Percentiles rank a stretch among this genome's conserved stretches.
Evolutionary conservation across 2,888 invertebrate species (phyloP).

Genomic region (Euplagia quadripunctaria): DNA sequence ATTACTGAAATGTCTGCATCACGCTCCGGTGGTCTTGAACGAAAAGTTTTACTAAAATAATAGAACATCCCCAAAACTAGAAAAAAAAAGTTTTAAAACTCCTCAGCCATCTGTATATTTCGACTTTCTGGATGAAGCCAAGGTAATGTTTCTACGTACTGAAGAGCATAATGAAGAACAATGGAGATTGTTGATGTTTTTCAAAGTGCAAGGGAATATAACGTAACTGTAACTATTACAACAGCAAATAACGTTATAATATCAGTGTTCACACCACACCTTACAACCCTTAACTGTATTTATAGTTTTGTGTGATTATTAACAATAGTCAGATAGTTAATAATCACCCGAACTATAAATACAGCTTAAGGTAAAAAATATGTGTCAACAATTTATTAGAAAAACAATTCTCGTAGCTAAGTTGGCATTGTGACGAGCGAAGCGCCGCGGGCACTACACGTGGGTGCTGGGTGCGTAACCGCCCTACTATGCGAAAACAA

Average conservation of each 20-base stretch:
- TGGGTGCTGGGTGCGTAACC: slow-evolving; percentile 51
- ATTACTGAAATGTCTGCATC: slow-evolving; percentile 21
- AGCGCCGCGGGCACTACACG: slow-evolving; percentile 42
- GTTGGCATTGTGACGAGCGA: slow-evolving; percentile 42
- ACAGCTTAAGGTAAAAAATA: slow-evolving; percentile 36
- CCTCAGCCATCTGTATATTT: not conserved
- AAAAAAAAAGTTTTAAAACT: slow-evolving; percentile 1
- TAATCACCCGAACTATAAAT: slow-evolving; percentile 10
- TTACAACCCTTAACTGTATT: no score
- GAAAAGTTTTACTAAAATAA: slow-evolving; percentile 21
- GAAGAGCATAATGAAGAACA: not conserved
- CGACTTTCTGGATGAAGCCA: not conserved
- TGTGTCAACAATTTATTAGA: slow-evolving; percentile 25
- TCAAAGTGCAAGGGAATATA: not conserved
- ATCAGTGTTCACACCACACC: no score
- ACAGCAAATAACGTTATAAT: not conserved
- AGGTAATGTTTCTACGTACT: not conserved
- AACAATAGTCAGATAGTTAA: no score
- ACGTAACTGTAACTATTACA: not conserved
- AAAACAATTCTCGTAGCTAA: slow-evolving; percentile 39
- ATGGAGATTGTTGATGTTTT: not conserved
- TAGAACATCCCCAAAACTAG: not conserved
- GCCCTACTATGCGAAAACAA: slow-evolving; percentile 55
- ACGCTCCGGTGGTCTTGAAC: slow-evolving; percentile 26
- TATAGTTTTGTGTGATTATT: no score